Base-by-base conservation (phyloP, 1,140 invertebrate genomes). In the Drosophila rhopaloa region DNA sequence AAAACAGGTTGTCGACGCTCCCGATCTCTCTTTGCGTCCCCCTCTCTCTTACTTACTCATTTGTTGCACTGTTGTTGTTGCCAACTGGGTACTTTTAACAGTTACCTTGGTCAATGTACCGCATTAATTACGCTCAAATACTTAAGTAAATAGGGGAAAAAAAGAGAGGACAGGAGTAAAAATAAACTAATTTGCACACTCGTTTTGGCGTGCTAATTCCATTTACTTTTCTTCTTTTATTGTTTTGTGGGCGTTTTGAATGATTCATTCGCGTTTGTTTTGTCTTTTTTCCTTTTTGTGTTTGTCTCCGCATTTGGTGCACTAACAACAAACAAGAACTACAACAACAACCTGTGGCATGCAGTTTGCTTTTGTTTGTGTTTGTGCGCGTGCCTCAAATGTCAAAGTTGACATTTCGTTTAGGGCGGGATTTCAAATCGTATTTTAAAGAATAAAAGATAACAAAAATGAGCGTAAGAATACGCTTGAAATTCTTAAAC, bases 311-410 rank as follows among this genome's bases (percentile, higher is more conserved):
- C 54, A 9, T 53, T 59, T 19, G 44, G 35, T 44, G 55, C 44
- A 60, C 46, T 46, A 29, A 13, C n/a, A 47, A 43, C 74, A 88
- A 76, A 44, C 75, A 24, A 13, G 9, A 47, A 43, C 74, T 82
- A 76, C 50, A 79, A 73, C 72, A 77, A 76, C 74, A 60, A 84
- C 81, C 84, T 88, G 83, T 88, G 80, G 83, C 65, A 83, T 88
- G 76, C 58, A 67, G 58, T 67, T 16, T 7, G 19, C n/a, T 37
- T n/a, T 7, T 8, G 8, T 48, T n/a, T 68, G 48, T 66, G 35
- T 53, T 48, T 29, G 41, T 78, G 46, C 27, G 57, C 53, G 56
- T 7, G 50, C 37, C 24, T 13, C 63, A 80, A 89, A 83, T 80
- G 79, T 88, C 79, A 88, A 76, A 76, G 75, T 73, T 88, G 79